Conservation (phyloP, 2,888 invertebrate genomes). For the Himalopsyche anomala region DNA sequence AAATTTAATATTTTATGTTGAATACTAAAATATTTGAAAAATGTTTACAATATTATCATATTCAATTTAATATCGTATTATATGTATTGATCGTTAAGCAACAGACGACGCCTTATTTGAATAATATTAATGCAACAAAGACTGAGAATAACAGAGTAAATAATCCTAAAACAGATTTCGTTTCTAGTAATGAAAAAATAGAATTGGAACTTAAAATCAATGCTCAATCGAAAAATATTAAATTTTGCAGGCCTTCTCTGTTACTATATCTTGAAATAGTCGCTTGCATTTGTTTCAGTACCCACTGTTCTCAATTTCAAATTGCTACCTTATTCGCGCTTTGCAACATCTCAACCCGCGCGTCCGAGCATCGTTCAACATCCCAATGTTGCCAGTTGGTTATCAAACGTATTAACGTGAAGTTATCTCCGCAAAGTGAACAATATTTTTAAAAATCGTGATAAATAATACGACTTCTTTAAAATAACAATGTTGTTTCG, state of each 20-base stretch:
- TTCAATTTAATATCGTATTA: too few relatives aligned
- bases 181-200: too few relatives aligned
- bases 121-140: too few relatives aligned
- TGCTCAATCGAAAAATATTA: too few relatives aligned
- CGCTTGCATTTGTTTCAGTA: not conserved
- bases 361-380: slow-evolving; percentile 1
- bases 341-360: not conserved
- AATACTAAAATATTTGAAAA: too few relatives aligned
- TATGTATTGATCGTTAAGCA: too few relatives aligned
- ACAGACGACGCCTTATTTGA: too few relatives aligned
- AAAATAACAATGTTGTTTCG: not conserved
- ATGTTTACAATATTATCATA: too few relatives aligned
- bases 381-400: slow-evolving; percentile 18
- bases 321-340: slow-evolving; percentile 11
- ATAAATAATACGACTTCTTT: not conserved
- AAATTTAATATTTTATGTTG: too few relatives aligned
- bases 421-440: not conserved
- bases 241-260: not conserved
- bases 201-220: too few relatives aligned
- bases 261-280: not conserved
- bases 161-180: too few relatives aligned
- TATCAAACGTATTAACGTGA: not conserved
- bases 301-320: slow-evolving; percentile 21
- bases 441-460: not conserved
- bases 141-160: too few relatives aligned